phyloP scores from a whole-genome alignment of 1,140 invertebrate species.

The Pantala flavescens region DNA sequence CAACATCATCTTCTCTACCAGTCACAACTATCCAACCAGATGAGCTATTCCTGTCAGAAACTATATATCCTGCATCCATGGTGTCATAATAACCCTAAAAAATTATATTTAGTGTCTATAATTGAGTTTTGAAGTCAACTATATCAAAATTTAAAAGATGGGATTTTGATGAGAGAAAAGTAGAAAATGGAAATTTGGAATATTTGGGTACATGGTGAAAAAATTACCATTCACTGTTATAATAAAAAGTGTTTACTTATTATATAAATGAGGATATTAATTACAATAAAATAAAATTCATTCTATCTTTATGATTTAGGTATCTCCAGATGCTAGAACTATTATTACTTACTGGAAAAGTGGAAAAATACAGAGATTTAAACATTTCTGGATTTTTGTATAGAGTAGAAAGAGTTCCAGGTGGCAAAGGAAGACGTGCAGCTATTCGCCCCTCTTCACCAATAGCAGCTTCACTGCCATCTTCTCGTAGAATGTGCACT shows the following conservation, averaged over 20 bases:
- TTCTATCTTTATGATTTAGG: too few relatives aligned
- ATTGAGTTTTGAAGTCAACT: background rate
- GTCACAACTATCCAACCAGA: constrained; percentile 75
- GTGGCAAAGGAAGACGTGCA: constrained; percentile 75
- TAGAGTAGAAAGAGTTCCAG: constrained; percentile 72
- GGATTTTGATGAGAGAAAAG: too few relatives aligned
- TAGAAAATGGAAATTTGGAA: too few relatives aligned
- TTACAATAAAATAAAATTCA: too few relatives aligned
- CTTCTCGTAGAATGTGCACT: constrained; percentile 63
- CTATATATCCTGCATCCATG: constrained; percentile 83
- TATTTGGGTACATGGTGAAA: too few relatives aligned
- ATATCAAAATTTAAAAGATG: background rate
- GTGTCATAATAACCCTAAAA: constrained; percentile 87
- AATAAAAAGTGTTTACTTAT: too few relatives aligned
- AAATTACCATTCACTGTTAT: too few relatives aligned
- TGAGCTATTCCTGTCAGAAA: constrained; percentile 42
- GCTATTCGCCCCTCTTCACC: constrained; percentile 74
- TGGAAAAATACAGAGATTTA: constrained; percentile 66
- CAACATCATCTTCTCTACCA: constrained; percentile 87
- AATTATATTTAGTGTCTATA: constrained; percentile 17
- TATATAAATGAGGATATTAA: too few relatives aligned
- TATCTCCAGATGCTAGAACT: too few relatives aligned
- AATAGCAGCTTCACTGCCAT: constrained; percentile 51
- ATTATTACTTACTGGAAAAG: constrained; percentile 54
- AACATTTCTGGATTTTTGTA: constrained; percentile 75